These are phyloP conservation scores for Arctocebus calabarensis DNA, from an alignment of 2,797 vertebrate genomes.

Conservation along the genomic window DNA sequence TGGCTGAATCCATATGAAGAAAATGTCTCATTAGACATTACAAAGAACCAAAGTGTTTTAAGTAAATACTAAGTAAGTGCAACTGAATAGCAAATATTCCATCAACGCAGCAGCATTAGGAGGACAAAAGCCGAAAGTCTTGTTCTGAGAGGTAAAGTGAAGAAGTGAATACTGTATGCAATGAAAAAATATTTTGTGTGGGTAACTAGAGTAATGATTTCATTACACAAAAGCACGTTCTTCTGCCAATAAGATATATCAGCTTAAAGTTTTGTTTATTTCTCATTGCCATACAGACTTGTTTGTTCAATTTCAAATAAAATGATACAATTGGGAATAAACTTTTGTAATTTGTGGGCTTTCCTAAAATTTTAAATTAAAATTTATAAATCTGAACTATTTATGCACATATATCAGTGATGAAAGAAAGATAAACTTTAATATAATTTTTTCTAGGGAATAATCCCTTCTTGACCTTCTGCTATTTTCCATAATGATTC, in stretches of 20 bases:
- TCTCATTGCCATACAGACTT: not conserved
- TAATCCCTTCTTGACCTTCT: not conserved
- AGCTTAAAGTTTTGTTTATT: not conserved
- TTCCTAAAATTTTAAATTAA: slow-evolving; percentile 16
- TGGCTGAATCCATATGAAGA: not conserved
- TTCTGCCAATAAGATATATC: not conserved
- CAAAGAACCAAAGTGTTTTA: not conserved
- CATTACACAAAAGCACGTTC: not conserved
- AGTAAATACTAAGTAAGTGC: not conserved
- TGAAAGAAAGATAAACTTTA: not conserved
- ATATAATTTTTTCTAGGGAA: not conserved
- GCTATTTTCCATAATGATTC: slow-evolving; percentile 12
- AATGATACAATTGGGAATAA: not conserved
- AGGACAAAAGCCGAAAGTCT: not conserved
- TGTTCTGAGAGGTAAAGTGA: not conserved
- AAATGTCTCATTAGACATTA: slow-evolving; percentile 13
- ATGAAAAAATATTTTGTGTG: not conserved
- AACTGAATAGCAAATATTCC: not conserved
- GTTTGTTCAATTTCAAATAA: slow-evolving; percentile 7
- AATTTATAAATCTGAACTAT: not conserved
- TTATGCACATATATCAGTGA: not conserved
- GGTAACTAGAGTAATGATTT: not conserved
- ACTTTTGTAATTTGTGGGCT: not conserved
- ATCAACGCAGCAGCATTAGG: not conserved
- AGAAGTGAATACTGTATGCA: not conserved